Conservation (phyloP, 92 coral and sea anemone genomes). For the Epizoanthus ramosus region DNA sequence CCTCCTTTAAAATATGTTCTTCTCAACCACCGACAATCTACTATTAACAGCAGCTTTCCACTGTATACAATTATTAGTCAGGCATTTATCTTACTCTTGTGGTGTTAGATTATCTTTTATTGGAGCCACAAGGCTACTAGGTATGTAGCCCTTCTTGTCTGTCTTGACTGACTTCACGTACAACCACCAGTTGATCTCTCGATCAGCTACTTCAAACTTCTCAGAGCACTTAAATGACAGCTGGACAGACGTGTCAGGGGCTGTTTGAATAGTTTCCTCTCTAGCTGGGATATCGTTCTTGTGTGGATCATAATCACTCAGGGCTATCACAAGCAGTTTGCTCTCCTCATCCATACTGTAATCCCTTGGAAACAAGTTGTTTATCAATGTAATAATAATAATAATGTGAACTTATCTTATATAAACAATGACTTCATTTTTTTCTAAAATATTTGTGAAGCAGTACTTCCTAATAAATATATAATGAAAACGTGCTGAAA, state of each 20-base stretch:
- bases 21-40: too few species aligned
- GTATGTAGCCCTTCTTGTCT: slow-evolving; percentile 82
- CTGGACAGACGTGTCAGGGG: slow-evolving; percentile 82
- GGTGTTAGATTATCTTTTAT: slow-evolving; percentile 63
- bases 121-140: slow-evolving; percentile 80
- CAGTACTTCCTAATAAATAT: too few species aligned
- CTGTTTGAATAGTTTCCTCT: slow-evolving; percentile 55
- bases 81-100: slow-evolving; percentile 64
- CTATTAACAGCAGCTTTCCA: too few species aligned
- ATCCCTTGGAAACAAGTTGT: neutral
- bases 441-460: too few species aligned
- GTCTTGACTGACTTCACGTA: slow-evolving; percentile 62
- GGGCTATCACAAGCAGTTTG: slow-evolving; percentile 69
- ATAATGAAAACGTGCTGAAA: too few species aligned
- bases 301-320: slow-evolving; percentile 66
- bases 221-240: slow-evolving; percentile 68
- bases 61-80: neutral
- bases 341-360: slow-evolving; percentile 38
- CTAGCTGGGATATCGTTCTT: slow-evolving; percentile 54
- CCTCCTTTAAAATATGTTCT: too few species aligned
- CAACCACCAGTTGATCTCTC: slow-evolving; percentile 83
- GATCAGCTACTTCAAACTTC: slow-evolving; percentile 70
- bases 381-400: too few species aligned
- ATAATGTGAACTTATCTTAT: too few species aligned
- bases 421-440: too few species aligned